Percentiles rank a stretch among this genome's conserved stretches.
These are phyloP conservation scores for Pipra filicauda DNA, from an alignment of 2,113 vertebrate genomes.

Conservation along the genomic window DNA sequence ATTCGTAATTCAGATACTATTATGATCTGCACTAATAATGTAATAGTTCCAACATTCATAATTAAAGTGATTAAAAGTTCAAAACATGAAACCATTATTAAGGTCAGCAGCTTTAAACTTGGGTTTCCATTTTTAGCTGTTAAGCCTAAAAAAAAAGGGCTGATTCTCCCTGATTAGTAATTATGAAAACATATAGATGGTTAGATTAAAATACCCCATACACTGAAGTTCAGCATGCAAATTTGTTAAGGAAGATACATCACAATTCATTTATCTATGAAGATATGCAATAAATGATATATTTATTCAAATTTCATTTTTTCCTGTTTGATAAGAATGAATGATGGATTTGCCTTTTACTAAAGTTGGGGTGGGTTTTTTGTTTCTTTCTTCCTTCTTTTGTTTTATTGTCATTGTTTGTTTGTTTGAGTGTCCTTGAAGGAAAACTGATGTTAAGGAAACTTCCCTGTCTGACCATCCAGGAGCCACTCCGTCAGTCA, in stretches of 20 bases:
- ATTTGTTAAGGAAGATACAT: neutral
- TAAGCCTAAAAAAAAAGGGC: neutral
- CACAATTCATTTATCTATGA: neutral
- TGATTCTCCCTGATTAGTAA: neutral
- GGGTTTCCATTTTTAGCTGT: neutral
- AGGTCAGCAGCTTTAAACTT: neutral
- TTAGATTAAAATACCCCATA: neutral
- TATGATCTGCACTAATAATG: neutral
- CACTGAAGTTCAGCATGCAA: neutral
- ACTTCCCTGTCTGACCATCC: neutral
- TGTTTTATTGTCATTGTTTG: neutral
- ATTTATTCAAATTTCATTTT: neutral
- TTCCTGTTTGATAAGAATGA: neutral
- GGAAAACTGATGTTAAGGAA: neutral
- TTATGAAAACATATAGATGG: neutral
- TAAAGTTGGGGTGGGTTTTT: fast-evolving
- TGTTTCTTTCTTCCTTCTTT: neutral
- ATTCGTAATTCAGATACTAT: neutral
- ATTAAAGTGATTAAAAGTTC: neutral
- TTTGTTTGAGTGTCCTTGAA: neutral
- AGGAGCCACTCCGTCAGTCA: neutral
- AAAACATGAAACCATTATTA: neutral
- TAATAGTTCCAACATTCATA: neutral
- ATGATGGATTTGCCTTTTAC: neutral
- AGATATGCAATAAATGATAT: neutral